A percentile compares a stretch with the other conserved stretches of the same genome.
These are phyloP conservation scores for Sturmia bella DNA, from an alignment of 2,888 invertebrate genomes.

Conservation along the genomic window DNA sequence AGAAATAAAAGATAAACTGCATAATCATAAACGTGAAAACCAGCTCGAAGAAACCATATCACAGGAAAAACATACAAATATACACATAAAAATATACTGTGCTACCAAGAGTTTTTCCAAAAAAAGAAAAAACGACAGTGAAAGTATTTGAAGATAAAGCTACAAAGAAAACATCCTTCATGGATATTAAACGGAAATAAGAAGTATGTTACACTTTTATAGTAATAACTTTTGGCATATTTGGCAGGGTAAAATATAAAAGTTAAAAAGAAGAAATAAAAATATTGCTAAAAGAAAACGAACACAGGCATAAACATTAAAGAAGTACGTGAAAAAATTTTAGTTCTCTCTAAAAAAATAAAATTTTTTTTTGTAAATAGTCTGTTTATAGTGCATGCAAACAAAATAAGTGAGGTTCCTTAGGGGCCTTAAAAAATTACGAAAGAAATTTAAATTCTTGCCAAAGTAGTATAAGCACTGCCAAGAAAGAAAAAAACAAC, in stretches of 20 bases:
- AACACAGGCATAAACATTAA: background rate
- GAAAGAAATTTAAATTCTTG: constrained; percentile 18
- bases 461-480: constrained; percentile 3
- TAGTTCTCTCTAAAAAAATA: background rate
- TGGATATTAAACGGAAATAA: constrained; percentile 37
- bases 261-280: background rate
- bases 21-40: constrained; percentile 34
- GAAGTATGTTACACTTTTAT: constrained; percentile 40
- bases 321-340: background rate
- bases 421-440: constrained; percentile 1
- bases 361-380: background rate
- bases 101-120: too few species aligned
- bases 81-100: background rate
- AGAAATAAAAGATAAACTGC: background rate
- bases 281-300: background rate
- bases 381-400: constrained; percentile 9
- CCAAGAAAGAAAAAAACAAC: background rate
- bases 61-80: background rate
- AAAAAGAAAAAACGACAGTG: background rate
- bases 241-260: background rate
- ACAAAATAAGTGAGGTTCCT: constrained; percentile 4
- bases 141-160: constrained; percentile 23
- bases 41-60: constrained; percentile 28
- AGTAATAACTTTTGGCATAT: constrained; percentile 37
- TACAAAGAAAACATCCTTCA: constrained; percentile 41